Conservation (phyloP, 2,797 vertebrate species). For the Danio choprae region DNA sequence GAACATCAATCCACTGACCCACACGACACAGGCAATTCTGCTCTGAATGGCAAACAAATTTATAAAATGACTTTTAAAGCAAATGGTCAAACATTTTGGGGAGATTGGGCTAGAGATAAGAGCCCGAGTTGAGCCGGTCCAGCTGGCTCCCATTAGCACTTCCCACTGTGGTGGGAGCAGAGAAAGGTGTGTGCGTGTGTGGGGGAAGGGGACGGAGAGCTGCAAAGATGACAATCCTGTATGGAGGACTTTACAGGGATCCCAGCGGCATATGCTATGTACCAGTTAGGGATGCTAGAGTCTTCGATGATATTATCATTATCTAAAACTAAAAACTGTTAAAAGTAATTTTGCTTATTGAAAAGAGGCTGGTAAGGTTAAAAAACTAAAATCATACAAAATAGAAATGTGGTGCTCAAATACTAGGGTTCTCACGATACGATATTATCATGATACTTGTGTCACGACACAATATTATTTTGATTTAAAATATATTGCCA, state of each 20-base stretch:
- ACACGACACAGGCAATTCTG: constrained; percentile 47
- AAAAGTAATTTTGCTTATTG: too few species aligned
- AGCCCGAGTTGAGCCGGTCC: constrained; percentile 57
- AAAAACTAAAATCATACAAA: too few species aligned
- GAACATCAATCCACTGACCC: constrained; percentile 52
- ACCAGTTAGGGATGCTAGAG: neutral
- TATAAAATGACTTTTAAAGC: constrained; percentile 63
- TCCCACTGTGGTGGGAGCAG: constrained; percentile 51
- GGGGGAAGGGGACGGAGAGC: constrained; percentile 47
- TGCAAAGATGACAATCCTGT: constrained; percentile 69
- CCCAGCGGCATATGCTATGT: neutral
- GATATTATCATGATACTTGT: too few species aligned
- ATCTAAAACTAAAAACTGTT: neutral
- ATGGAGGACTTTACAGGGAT: constrained; percentile 60
- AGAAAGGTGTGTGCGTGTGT: constrained; percentile 27
- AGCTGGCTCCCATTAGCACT: constrained; percentile 68
- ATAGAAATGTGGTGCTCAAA: too few species aligned
- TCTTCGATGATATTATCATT: neutral
- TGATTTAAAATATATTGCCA: too few species aligned
- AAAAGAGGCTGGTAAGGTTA: too few species aligned
- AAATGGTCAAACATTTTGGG: constrained; percentile 52
- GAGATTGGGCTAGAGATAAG: constrained; percentile 62
- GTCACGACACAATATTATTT: too few species aligned
- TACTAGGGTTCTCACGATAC: too few species aligned
- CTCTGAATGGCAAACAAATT: constrained; percentile 58